These are phyloP conservation scores for Thaleichthys pacificus DNA, from an alignment of 2,797 vertebrate species.

Conservation along the genomic window DNA sequence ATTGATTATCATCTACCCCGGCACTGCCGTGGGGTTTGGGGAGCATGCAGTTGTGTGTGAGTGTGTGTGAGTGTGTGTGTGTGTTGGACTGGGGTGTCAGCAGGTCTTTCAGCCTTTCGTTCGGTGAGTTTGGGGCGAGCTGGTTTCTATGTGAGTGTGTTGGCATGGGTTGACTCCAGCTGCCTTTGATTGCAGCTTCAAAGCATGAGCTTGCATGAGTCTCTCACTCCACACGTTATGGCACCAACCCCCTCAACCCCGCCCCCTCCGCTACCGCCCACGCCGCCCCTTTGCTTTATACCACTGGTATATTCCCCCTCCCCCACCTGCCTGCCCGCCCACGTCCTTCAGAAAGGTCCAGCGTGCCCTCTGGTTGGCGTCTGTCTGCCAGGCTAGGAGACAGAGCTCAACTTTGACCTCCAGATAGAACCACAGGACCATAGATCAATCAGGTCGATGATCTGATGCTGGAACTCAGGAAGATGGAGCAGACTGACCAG, in stretches of 20 bases:
- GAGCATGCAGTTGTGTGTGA: background rate
- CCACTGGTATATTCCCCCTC: slow-evolving; percentile 36
- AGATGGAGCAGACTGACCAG: background rate
- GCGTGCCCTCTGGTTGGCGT: slow-evolving; percentile 40
- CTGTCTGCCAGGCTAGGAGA: slow-evolving; percentile 32
- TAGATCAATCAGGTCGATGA: slow-evolving; percentile 52
- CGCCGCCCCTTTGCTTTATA: slow-evolving; percentile 2
- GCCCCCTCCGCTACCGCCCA: slow-evolving; percentile 16
- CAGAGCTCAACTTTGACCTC: slow-evolving; percentile 59
- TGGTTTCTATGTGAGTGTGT: slow-evolving; percentile 57
- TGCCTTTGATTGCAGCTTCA: slow-evolving; percentile 78
- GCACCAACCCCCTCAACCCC: slow-evolving; percentile 44
- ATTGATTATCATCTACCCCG: no score
- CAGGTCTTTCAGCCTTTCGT: slow-evolving; percentile 46
- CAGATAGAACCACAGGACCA: slow-evolving; percentile 18
- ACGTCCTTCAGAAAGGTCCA: slow-evolving; percentile 42
- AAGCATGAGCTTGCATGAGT: slow-evolving; percentile 58
- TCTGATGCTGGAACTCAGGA: background rate
- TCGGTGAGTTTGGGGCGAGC: slow-evolving; percentile 51
- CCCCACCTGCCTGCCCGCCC: slow-evolving; percentile 26
- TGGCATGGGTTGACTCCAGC: slow-evolving; percentile 69
- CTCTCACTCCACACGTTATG: slow-evolving; percentile 60
- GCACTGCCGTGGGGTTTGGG: no score
- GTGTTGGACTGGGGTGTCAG: slow-evolving; percentile 54
- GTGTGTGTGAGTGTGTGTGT: slow-evolving; percentile 30